Percentiles rank a stretch among this genome's conserved stretches.
phyloP scores from a whole-genome alignment of 2,113 vertebrate species.

The Zosterops hypoxanthus region DNA sequence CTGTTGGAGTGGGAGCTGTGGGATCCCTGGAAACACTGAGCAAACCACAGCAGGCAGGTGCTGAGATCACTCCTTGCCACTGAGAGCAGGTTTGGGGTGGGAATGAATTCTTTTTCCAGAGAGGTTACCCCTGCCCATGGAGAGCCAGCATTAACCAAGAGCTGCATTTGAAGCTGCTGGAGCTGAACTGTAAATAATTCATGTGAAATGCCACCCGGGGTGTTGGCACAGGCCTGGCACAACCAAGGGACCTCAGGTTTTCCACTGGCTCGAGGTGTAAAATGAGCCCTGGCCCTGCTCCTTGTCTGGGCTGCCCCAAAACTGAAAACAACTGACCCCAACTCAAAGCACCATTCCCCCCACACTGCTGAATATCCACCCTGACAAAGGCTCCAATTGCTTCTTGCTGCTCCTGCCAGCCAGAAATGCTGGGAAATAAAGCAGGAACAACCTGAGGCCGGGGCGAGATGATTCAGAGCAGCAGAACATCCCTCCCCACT shows the following conservation, averaged over 20 bases:
- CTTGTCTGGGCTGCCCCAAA: neutral
- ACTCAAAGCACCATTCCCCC: accelerated
- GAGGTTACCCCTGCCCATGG: accelerated
- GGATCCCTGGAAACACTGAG: neutral
- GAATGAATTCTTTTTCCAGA: neutral
- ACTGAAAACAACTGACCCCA: neutral
- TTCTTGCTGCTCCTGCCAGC: neutral
- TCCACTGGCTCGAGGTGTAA: neutral
- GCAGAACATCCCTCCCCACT: neutral
- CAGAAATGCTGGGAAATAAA: neutral
- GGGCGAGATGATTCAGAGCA: neutral
- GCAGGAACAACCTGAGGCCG: neutral
- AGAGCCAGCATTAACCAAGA: neutral
- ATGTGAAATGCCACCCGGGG: neutral
- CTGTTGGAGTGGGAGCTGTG: neutral
- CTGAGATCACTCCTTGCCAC: neutral
- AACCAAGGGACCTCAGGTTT: neutral
- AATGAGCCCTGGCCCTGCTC: neutral
- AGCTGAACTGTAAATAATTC: constrained; percentile 12
- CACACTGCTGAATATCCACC: accelerated
- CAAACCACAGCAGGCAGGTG: neutral
- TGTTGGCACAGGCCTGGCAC: neutral
- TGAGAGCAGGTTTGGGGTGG: neutral
- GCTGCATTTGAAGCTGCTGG: neutral
- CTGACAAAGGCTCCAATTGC: neutral